phyloP scores from a whole-genome alignment of 2,888 invertebrate genomes.

The Cryptosula pallasiana region DNA sequence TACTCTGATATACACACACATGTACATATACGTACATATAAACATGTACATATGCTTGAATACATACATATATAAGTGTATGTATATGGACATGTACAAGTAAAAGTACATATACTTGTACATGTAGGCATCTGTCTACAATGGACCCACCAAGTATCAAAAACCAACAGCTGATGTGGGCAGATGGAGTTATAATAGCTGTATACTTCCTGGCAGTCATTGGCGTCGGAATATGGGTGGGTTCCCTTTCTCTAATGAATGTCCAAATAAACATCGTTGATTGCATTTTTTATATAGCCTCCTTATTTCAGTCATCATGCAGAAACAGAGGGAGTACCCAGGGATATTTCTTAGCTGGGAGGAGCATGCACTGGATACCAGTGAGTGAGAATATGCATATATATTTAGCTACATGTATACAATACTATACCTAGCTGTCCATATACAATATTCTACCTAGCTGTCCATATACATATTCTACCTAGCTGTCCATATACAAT shows the following conservation, averaged over 20 bases:
- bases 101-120: too few species aligned
- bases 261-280: background rate
- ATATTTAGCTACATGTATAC: background rate
- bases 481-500: background rate
- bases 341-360: conserved; percentile 57
- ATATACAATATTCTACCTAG: background rate
- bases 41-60: too few species aligned
- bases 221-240: conserved; percentile 16
- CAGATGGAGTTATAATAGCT: background rate
- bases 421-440: background rate
- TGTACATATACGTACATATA: too few species aligned
- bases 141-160: too few species aligned
- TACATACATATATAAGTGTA: too few species aligned
- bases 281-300: background rate
- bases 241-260: background rate
- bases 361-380: conserved; percentile 57
- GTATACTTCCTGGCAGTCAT: background rate
- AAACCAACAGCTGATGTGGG: background rate
- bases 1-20: too few species aligned
- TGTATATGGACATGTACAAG: too few species aligned
- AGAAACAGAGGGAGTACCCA: conserved; percentile 46
- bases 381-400: conserved; percentile 38
- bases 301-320: conserved; percentile 46
- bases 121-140: too few species aligned
- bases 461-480: background rate